These are phyloP conservation scores for Zaprionus lachaisei DNA, from an alignment of 1,140 invertebrate genomes.

Conservation along the genomic window DNA sequence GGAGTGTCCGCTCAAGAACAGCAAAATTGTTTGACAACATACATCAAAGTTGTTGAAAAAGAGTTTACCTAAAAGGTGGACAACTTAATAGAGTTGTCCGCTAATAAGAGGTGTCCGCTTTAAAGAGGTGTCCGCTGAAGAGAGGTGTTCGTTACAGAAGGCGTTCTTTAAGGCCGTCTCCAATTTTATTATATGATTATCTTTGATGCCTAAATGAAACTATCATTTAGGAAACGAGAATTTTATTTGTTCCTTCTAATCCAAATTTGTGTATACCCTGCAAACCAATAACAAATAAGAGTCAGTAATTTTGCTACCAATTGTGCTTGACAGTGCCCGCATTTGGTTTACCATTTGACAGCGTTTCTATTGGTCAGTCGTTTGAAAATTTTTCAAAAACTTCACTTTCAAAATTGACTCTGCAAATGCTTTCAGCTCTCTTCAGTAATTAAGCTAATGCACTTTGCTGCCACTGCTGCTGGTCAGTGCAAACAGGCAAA, in stretches of 20 bases:
- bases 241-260: neutral
- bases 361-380: neutral
- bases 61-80: no score
- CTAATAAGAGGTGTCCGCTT: no score
- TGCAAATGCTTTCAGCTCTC: neutral
- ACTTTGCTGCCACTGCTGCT: neutral
- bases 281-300: neutral
- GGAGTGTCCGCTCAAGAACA: no score
- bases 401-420: neutral
- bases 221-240: neutral
- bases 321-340: neutral
- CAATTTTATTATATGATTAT: no score
- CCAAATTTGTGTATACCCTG: neutral
- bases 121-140: slow-evolving; percentile 8
- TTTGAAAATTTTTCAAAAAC: neutral
- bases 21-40: no score
- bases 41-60: no score
- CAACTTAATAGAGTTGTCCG: no score
- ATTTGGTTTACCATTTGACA: neutral
- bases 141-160: neutral
- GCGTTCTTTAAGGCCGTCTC: neutral
- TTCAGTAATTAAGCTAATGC: slow-evolving; percentile 2
- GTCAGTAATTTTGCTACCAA: neutral
- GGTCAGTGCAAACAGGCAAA: neutral
- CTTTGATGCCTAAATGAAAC: no score